Base-by-base conservation (phyloP, 1,140 invertebrate species). In the Drosophila pandora region DNA sequence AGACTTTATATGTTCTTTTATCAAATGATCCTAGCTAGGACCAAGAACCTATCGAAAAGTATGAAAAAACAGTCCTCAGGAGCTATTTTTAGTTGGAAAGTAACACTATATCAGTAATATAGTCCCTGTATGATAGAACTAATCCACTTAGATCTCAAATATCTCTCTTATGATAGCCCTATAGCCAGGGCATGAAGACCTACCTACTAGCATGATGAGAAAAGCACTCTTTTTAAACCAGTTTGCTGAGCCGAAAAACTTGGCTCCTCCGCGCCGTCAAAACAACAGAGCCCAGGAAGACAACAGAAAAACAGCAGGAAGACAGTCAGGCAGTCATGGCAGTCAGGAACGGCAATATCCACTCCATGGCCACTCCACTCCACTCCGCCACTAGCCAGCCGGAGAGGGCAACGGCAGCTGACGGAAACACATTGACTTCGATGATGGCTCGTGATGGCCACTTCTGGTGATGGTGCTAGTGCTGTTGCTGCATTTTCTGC, bases 341-440 rank as follows among this genome's bases (percentile, higher is more conserved):
- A 41, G 39, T n/a, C 41, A 48, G 47, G 30, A 22, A 22, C 43
- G 61, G 21, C 62, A 49, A 49, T 49, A 62, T 45, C 57, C 61
- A 64, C 62, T 47, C 10, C 9, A 62, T 39, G 13, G 13, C 43
- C n/a, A 41, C 8, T 37, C 3, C 34, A 17, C 17, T 17, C 17
- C 17, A 17, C 12, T 37, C 25, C 25, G 1, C 7, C 7, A 7
- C 25, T 6, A 28, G 9, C 39, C n/a, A 32, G 17, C 17, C 17
- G 17, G 17, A 25, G 45, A 64, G 47, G 41, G 37, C 52, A 76
- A 73, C 65, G 77, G 81, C 82, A 87, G 78, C 82, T 85, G 81
- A 82, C 81, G 82, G 81, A 85, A 87, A 85, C 73, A 68, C 73
- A 87, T 87, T 73, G 82, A 74, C 60, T 84, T 64, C 52, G 59